phyloP scores from a whole-genome alignment of 2,888 invertebrate genomes.

The Ophion obscuratus region DNA sequence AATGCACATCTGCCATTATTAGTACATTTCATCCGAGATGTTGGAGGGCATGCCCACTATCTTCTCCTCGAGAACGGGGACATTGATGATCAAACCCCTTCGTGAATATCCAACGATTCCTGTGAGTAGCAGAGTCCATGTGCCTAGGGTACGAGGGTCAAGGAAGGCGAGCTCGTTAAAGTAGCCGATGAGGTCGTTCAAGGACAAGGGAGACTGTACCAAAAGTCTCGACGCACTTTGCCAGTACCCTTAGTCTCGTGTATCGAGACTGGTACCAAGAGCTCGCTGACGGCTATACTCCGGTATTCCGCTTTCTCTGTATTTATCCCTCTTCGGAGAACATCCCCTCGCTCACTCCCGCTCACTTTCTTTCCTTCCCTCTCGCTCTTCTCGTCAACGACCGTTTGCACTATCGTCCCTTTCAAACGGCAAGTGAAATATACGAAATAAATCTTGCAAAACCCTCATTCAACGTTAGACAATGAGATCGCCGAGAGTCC shows the following conservation, averaged over 20 bases:
- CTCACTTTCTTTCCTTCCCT: conserved; percentile 12
- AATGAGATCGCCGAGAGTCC: conserved; percentile 80
- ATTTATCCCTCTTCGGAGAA: conserved; percentile 32
- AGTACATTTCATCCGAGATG: not conserved
- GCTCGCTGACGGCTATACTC: conserved; percentile 30
- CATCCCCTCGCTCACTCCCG: conserved; percentile 3
- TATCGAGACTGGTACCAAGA: conserved; percentile 53
- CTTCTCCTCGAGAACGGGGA: not conserved
- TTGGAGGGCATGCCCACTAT: not conserved
- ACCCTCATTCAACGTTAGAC: conserved; percentile 82
- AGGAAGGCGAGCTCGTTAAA: conserved; percentile 57
- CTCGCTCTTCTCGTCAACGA: conserved; percentile 63
- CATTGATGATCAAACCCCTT: conserved; percentile 8
- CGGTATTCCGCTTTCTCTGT: conserved; percentile 29
- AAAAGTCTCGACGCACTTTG: conserved; percentile 41
- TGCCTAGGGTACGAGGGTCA: conserved; percentile 12
- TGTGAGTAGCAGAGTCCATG: conserved; percentile 13
- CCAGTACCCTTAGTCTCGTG: conserved; percentile 30
- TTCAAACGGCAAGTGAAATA: conserved; percentile 84
- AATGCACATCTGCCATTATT: too few species aligned
- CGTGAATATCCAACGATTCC: conserved; percentile 5
- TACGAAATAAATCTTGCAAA: conserved; percentile 85
- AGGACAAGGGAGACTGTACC: not conserved
- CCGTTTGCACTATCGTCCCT: conserved; percentile 82
- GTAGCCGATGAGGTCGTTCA: conserved; percentile 56